Conservation (phyloP, 2,113 vertebrate genomes). For the Notarius lentiginosus region DNA sequence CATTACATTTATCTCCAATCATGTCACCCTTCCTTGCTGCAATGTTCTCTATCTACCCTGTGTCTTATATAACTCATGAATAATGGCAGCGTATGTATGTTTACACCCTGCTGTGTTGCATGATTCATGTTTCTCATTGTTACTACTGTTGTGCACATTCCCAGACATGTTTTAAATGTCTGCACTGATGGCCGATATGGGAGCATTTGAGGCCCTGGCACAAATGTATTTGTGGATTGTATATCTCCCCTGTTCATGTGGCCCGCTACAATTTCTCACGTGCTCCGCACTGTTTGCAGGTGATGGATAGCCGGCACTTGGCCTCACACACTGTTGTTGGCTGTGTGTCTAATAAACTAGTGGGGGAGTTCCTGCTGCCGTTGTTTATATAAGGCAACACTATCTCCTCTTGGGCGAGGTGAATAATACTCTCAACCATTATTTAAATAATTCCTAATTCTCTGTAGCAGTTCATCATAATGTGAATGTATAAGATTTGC, state of each 20-base stretch:
- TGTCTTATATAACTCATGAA: slow-evolving; percentile 51
- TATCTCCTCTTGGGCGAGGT: slow-evolving; percentile 13
- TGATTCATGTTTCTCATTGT: slow-evolving; percentile 54
- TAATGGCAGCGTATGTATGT: slow-evolving; percentile 43
- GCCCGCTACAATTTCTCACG: slow-evolving; percentile 43
- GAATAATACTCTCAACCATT: not conserved
- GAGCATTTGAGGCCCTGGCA: slow-evolving; percentile 53
- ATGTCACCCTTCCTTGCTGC: slow-evolving; percentile 33
- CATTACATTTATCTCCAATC: slow-evolving; percentile 52
- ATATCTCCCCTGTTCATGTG: slow-evolving; percentile 54
- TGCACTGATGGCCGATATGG: slow-evolving; percentile 51
- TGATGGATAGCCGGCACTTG: slow-evolving; percentile 49
- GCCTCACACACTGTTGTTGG: slow-evolving; percentile 50
- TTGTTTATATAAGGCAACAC: slow-evolving; percentile 41
- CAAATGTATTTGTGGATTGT: slow-evolving; percentile 55
- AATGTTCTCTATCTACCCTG: slow-evolving; percentile 45
- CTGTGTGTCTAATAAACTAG: slow-evolving; percentile 46
- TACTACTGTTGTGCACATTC: slow-evolving; percentile 49
- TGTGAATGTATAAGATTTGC: slow-evolving; percentile 22
- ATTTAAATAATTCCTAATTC: slow-evolving; percentile 27
- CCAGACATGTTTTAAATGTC: slow-evolving; percentile 53
- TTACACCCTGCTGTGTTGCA: slow-evolving; percentile 43
- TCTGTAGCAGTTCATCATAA: slow-evolving; percentile 9
- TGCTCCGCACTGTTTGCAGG: slow-evolving; percentile 42
- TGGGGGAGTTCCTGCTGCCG: slow-evolving; percentile 33